Evolutionary conservation across 1,140 invertebrate genomes (phyloP).

Genomic region (Ooceraea biroi): DNA sequence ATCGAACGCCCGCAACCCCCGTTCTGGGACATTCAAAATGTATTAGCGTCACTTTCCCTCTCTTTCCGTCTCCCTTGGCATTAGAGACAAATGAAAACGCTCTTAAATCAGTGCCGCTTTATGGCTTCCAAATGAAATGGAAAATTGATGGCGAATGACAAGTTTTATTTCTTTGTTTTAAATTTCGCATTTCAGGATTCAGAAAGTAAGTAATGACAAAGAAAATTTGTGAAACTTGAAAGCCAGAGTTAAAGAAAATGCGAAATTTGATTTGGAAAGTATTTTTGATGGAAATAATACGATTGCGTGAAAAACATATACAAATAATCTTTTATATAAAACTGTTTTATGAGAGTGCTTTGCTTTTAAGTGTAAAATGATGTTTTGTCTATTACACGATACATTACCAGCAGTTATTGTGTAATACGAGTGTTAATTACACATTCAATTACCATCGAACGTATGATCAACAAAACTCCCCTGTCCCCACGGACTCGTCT

Average conservation of each 20-base stretch:
- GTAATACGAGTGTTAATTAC: constrained; percentile 10
- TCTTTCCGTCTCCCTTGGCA: not conserved
- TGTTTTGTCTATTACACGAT: not conserved
- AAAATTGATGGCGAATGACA: not conserved
- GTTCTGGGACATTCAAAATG: not conserved
- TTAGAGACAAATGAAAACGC: constrained; percentile 10
- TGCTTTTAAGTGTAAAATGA: not conserved
- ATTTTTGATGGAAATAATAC: not conserved
- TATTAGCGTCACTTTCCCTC: constrained; percentile 7
- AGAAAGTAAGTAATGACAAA: not conserved
- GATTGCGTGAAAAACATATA: not conserved
- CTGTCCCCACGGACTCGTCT: not conserved
- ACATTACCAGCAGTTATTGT: not conserved
- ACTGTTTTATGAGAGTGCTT: not conserved
- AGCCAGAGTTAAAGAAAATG: not conserved
- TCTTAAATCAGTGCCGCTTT: constrained; percentile 36
- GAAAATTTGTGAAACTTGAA: not conserved
- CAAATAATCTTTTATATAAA: not conserved
- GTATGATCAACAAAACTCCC: not conserved
- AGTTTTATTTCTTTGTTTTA: not conserved
- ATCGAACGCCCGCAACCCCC: not conserved
- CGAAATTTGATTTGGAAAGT: not conserved
- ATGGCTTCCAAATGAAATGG: not conserved
- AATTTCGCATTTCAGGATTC: not conserved
- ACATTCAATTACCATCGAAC: constrained; percentile 3